These are phyloP conservation scores for Conistra vaccinii DNA, from an alignment of 2,888 invertebrate genomes.

Conservation along the genomic window DNA sequence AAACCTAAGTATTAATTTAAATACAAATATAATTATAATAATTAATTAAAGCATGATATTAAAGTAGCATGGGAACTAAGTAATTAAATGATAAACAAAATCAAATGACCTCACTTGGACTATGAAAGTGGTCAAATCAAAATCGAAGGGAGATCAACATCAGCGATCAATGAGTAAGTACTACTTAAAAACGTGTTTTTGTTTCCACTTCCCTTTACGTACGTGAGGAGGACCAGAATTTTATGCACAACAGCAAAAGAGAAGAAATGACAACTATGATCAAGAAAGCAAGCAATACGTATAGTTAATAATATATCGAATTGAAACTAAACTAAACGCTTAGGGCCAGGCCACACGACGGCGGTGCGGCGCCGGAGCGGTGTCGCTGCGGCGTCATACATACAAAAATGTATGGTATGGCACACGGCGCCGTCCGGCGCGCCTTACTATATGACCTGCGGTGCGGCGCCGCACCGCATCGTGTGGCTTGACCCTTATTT, in stretches of 20 bases:
- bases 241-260: neutral
- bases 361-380: too few species aligned
- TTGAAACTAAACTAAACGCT: neutral
- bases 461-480: too few species aligned
- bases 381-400: too few species aligned
- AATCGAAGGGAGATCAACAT: neutral
- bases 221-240: neutral
- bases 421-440: too few species aligned
- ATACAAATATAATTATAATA: slow-evolving; percentile 34
- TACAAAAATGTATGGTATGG: too few species aligned
- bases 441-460: too few species aligned
- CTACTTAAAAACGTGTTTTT: neutral
- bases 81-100: slow-evolving; percentile 23
- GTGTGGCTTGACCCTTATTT: too few species aligned
- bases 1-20: slow-evolving; percentile 43
- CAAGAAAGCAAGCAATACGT: slow-evolving; percentile 6
- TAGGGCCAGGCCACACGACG: too few species aligned
- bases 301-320: neutral
- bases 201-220: neutral
- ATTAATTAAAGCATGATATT: slow-evolving; percentile 8
- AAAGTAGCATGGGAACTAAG: neutral
- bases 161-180: slow-evolving; percentile 38
- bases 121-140: slow-evolving; percentile 14
- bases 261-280: neutral
- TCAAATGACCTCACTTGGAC: neutral